Evolutionary conservation across 2,113 vertebrate genomes (phyloP), one percentile per base, ranked within the genome.

Genomic region (Dromiciops gliroides): DNA sequence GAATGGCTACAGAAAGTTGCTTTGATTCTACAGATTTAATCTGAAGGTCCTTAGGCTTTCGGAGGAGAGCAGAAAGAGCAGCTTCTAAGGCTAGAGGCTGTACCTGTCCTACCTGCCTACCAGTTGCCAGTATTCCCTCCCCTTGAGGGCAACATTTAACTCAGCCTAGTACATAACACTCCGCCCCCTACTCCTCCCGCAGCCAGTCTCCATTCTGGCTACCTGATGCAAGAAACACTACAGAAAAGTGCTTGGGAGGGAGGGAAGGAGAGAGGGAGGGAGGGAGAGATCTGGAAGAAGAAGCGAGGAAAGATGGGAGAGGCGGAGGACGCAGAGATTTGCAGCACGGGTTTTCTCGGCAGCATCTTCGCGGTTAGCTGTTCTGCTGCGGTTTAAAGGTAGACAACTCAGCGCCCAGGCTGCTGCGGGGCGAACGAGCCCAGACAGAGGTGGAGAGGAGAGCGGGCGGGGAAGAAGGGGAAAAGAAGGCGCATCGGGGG

Each of bases 11-110:
- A 44, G 83, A 89, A 89, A 51, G 89, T 92, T 94, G 83, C 91
- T 83, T 83, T 50, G 53, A 25, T n/a, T 37, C 60, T 89, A 11
- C 25, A 25, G n/a, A 7, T 44, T 83, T 44, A 93, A 51, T 2
- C 93, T 91, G 90, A 19, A 0, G 0, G 93, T 60, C 94, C 91
- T 91, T 28, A 4, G 0, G 96, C 48, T 31, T 89, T 47, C 50
- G 67, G 51, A 44, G 93, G 51, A 90, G 51, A 91, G 95, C 89
- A n/a, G 28, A 88, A 49, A 88, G 53, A 93, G 95, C 75, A 37
- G 88, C 94, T 92, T 83, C n/a, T 23, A 8, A 83, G 37, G 67
- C 16, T n/a, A 44, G 67, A 2, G 37, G 67, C 16, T 44, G 5
- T 83, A 83, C 67, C 37, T 44, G 67, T 83, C 44, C 37, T 44